A percentile compares a stretch with the other conserved stretches of the same genome.
These are phyloP conservation scores for Tipula confusa DNA, from an alignment of 2,888 invertebrate species.

Conservation along the genomic window DNA sequence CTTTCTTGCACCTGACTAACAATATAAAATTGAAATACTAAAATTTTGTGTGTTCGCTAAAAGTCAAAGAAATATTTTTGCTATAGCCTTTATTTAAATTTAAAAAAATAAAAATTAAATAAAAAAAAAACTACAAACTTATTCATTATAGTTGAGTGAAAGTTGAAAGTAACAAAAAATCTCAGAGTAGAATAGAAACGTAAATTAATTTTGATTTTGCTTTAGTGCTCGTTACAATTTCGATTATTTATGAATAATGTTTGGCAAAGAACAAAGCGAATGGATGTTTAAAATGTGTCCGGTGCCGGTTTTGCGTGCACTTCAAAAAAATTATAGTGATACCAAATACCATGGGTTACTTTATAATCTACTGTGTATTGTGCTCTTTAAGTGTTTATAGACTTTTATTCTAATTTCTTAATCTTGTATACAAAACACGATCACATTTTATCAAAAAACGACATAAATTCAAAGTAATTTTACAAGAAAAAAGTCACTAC, in stretches of 20 bases:
- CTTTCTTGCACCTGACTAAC: no score
- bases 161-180: conserved; percentile 20
- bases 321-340: not conserved
- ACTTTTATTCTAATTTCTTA: not conserved
- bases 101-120: not conserved
- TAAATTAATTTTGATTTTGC: not conserved
- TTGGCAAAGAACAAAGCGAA: not conserved
- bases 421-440: not conserved
- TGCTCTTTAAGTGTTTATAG: not conserved
- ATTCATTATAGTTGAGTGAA: conserved; percentile 8
- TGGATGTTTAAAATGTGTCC: not conserved
- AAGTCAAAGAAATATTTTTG: not conserved
- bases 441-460: not conserved
- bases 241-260: not conserved
- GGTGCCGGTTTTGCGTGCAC: not conserved
- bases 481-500: not conserved
- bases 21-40: not conserved
- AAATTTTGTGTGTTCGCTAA: not conserved
- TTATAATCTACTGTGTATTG: not conserved
- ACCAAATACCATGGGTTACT: no score
- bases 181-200: not conserved
- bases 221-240: not conserved
- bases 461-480: not conserved
- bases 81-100: not conserved
- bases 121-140: not conserved